Percentiles rank a stretch among this genome's conserved stretches.
These are phyloP conservation scores for Spheniscus humboldti DNA, from an alignment of 2,797 vertebrate genomes.

Conservation along the genomic window DNA sequence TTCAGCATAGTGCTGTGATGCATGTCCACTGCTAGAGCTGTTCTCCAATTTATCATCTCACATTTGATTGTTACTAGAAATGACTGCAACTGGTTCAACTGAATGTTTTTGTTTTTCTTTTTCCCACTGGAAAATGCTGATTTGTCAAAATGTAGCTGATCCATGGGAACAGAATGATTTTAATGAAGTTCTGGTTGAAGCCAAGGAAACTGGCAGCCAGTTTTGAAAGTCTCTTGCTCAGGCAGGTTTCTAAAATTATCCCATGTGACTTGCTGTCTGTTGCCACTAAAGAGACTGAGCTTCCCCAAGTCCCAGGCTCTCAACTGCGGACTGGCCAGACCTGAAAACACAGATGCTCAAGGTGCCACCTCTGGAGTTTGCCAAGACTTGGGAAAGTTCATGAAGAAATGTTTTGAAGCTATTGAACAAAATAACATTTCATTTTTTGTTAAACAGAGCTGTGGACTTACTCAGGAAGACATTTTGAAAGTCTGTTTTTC, in stretches of 20 bases:
- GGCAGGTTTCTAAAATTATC: slow-evolving; percentile 2
- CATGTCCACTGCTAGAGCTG: neutral
- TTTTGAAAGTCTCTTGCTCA: neutral
- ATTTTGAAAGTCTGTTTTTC: neutral
- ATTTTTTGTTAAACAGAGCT: neutral
- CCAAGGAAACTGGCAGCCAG: neutral
- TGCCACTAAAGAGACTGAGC: neutral
- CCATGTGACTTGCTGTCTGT: neutral
- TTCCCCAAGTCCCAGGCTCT: neutral
- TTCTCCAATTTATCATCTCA: neutral
- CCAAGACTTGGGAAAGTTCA: neutral
- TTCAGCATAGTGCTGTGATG: neutral
- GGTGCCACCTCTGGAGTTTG: neutral
- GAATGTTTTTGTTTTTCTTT: slow-evolving; percentile 3
- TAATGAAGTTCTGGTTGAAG: slow-evolving; percentile 5
- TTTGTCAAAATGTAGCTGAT: neutral
- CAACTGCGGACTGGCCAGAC: neutral
- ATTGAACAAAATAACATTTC: neutral
- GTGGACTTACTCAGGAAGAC: neutral
- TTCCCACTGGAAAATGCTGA: slow-evolving; percentile 31
- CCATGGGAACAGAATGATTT: neutral
- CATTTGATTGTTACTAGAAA: neutral
- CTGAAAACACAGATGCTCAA: neutral
- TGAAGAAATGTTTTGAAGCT: neutral
- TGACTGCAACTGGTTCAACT: neutral